These are phyloP conservation scores for Atrina japonica DNA, from an alignment of 2,888 invertebrate species.

Conservation along the genomic window DNA sequence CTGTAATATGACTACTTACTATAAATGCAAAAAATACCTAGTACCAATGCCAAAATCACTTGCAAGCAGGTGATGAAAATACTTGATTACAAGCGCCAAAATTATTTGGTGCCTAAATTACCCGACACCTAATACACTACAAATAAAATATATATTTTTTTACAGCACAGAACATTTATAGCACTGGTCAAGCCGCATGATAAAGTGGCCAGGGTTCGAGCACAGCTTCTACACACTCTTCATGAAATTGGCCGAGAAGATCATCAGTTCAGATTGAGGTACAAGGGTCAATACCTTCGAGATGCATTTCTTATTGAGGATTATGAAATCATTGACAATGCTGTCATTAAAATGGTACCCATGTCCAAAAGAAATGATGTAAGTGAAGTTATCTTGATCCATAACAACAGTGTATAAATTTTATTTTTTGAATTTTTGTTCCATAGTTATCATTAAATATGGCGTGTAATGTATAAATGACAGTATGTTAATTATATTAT, in stretches of 20 bases:
- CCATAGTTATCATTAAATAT: background rate
- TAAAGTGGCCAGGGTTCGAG: slow-evolving; percentile 74
- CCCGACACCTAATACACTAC: too few species aligned
- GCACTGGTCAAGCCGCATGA: slow-evolving; percentile 68
- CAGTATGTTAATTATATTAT: too few species aligned
- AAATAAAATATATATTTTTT: too few species aligned
- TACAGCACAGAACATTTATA: slow-evolving; percentile 76
- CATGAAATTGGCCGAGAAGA: slow-evolving; percentile 75
- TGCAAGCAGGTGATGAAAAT: too few species aligned
- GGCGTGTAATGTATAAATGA: background rate
- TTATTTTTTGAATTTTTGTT: background rate
- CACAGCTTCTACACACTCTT: slow-evolving; percentile 75
- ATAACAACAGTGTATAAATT: too few species aligned
- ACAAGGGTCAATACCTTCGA: slow-evolving; percentile 74
- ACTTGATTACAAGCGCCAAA: too few species aligned
- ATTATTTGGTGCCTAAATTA: too few species aligned
- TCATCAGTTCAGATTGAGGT: slow-evolving; percentile 76
- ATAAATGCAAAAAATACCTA: too few species aligned
- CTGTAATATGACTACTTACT: too few species aligned
- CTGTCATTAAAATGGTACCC: slow-evolving; percentile 76
- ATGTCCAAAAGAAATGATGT: slow-evolving; percentile 71
- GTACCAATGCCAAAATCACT: too few species aligned
- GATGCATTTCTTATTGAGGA: slow-evolving; percentile 75
- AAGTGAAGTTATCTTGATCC: slow-evolving; percentile 33
- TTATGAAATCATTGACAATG: slow-evolving; percentile 72